phyloP scores from a whole-genome alignment of 2,888 invertebrate genomes.

The Lochmaea capreae region DNA sequence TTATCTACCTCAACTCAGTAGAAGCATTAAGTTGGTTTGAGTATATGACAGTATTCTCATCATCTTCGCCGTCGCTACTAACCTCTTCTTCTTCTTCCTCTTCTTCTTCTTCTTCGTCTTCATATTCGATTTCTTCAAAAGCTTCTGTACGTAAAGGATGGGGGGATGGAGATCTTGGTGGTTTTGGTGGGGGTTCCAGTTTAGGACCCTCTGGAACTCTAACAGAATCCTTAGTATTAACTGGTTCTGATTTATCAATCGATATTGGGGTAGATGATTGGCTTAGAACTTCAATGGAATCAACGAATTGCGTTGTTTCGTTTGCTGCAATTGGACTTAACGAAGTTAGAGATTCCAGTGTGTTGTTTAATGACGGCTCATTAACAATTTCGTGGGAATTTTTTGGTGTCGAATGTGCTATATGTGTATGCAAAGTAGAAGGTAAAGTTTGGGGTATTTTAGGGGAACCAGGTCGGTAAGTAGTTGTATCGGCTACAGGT shows the following conservation, averaged over 20 bases:
- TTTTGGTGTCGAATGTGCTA: neutral
- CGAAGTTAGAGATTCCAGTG: neutral
- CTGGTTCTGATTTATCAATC: neutral
- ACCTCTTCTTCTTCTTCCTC: slow-evolving; percentile 45
- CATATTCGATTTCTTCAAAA: slow-evolving; percentile 56
- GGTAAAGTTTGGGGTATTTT: slow-evolving; percentile 34
- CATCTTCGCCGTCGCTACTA: slow-evolving; percentile 47
- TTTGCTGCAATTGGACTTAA: neutral
- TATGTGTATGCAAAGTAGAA: slow-evolving; percentile 25
- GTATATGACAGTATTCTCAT: slow-evolving; percentile 55
- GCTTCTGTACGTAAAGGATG: slow-evolving; percentile 57
- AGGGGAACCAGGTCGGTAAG: slow-evolving; percentile 42
- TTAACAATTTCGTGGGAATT: neutral
- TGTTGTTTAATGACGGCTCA: neutral
- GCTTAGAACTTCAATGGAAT: neutral
- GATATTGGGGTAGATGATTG: slow-evolving; percentile 2
- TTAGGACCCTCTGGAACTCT: slow-evolving; percentile 29
- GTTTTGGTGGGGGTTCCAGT: slow-evolving; percentile 55
- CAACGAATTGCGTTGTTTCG: neutral
- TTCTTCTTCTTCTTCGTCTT: slow-evolving; percentile 54
- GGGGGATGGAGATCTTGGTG: slow-evolving; percentile 60
- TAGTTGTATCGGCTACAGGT: slow-evolving; percentile 48
- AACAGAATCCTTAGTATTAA: neutral
- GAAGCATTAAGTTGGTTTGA: slow-evolving; percentile 36
- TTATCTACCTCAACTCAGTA: slow-evolving; percentile 14